Evolutionary conservation across 2,113 vertebrate species (phyloP), one percentile per base, ranked within the genome.

Genomic region (Pterocles orientalis): DNA sequence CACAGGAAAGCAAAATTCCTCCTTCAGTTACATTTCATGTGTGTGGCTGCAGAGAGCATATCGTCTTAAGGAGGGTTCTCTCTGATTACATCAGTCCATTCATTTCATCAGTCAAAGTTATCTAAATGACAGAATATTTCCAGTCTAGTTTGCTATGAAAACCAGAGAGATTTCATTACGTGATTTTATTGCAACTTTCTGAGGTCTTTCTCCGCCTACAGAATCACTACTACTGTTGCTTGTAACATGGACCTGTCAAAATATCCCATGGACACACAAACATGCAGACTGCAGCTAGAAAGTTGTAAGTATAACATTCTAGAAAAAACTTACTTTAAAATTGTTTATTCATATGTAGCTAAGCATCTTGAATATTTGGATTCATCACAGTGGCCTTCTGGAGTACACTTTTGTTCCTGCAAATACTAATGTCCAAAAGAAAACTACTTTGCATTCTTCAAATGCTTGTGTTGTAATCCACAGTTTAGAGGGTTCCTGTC

Each of bases 201-300:
- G 80, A 79, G 9, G 39, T 58, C 10, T 53, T 88, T 95, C 70
- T 95, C 41, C 53, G 75, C 80, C 65, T 77, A 50, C 92, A 98
- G 98, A 96, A 98, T 98, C 82, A 98, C 98, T 7, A 98, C 98
- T 8, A 98, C 98, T 18, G 97, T 98, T 83, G 97, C 98, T 13
- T 98, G 98, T 86, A 98, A 98, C 94, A 98, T 98, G 98, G 98
- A 98, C 70, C 92, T 98, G 45, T 98, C 98, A 41, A 98, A 98
- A 96, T 98, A 98, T n/a, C 98, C 98, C 53, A 98, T 98, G 98
- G 98, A 98, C 94, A 98, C 97, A 54, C 98, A 98, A 85, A 98
- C 97, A 2, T 98, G 98, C 96, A 97, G 31, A 77, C 45, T 98
- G 84, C 98, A 98, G 79, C 95, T 98, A 50, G 98, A 98, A 95